Evolutionary conservation across 2,888 invertebrate genomes (phyloP).

Genomic region (Lasius platythorax): DNA sequence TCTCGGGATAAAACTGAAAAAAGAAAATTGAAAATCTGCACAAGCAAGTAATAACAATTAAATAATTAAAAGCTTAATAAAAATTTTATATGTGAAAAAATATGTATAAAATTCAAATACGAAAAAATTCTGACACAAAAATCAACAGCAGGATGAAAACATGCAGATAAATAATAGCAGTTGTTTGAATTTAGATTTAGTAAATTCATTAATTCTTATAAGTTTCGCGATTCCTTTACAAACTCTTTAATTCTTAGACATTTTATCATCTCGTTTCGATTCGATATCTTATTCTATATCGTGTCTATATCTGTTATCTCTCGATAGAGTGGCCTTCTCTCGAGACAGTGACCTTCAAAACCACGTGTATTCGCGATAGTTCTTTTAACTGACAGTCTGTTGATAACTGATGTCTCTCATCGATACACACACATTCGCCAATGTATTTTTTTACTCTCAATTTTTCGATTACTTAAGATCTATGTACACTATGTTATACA

Average conservation of each 20-base stretch:
- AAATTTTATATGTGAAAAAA: background rate
- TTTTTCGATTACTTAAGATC: background rate
- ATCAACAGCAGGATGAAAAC: background rate
- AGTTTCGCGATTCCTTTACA: background rate
- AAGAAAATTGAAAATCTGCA: background rate
- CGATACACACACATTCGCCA: background rate
- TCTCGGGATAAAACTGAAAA: background rate
- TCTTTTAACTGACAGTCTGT: background rate
- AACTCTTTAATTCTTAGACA: background rate
- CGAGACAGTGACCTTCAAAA: background rate
- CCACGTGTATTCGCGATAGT: background rate
- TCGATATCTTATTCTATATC: background rate
- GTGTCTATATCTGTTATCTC: background rate
- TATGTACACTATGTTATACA: background rate
- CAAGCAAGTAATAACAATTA: background rate
- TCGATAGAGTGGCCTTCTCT: background rate
- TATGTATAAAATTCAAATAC: background rate
- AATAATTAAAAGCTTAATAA: background rate
- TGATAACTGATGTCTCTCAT: background rate
- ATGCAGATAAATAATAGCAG: background rate
- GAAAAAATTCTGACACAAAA: background rate
- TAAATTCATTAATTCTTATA: background rate
- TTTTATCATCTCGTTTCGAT: background rate
- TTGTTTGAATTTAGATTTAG: background rate
- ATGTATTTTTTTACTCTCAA: background rate